phyloP scores from a whole-genome alignment of 2,888 invertebrate species.

The Pseudanteris insignis region DNA sequence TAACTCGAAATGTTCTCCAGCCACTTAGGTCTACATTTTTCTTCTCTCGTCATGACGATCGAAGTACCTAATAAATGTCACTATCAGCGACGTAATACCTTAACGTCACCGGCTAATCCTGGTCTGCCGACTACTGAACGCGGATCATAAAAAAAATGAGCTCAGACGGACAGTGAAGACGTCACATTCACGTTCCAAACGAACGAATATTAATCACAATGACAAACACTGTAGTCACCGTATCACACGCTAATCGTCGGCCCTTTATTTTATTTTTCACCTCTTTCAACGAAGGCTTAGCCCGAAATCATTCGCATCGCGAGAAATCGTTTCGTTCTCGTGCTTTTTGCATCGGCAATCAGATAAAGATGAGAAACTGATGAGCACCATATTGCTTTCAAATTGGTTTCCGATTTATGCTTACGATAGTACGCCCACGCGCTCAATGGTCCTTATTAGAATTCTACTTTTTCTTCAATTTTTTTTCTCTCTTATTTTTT shows the following conservation, averaged over 20 bases:
- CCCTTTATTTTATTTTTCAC: constrained; percentile 16
- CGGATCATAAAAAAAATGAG: constrained; percentile 3
- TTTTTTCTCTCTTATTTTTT: background rate
- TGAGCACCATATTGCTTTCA: constrained; percentile 63
- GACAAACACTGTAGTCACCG: constrained; percentile 13
- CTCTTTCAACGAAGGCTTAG: constrained; percentile 10
- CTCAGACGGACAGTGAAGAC: constrained; percentile 18
- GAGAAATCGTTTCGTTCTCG: constrained; percentile 50
- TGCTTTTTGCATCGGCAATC: constrained; percentile 46
- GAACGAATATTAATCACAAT: constrained; percentile 19
- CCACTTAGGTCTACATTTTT: constrained; percentile 14
- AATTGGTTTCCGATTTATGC: constrained; percentile 64
- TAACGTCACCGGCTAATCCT: constrained; percentile 26
- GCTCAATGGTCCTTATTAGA: constrained; percentile 42
- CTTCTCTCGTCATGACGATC: constrained; percentile 17
- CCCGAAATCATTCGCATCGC: constrained; percentile 13
- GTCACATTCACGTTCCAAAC: constrained; percentile 14
- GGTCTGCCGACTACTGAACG: constrained; percentile 8
- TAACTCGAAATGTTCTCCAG: background rate
- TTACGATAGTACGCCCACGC: constrained; percentile 52
- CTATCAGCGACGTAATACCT: constrained; percentile 25
- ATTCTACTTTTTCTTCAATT: constrained; percentile 5
- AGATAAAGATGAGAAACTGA: constrained; percentile 56
- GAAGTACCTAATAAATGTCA: constrained; percentile 35
- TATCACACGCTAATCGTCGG: constrained; percentile 18